Base-by-base conservation (phyloP, 2,113 vertebrate species). In the Aegotheles bennettii region DNA sequence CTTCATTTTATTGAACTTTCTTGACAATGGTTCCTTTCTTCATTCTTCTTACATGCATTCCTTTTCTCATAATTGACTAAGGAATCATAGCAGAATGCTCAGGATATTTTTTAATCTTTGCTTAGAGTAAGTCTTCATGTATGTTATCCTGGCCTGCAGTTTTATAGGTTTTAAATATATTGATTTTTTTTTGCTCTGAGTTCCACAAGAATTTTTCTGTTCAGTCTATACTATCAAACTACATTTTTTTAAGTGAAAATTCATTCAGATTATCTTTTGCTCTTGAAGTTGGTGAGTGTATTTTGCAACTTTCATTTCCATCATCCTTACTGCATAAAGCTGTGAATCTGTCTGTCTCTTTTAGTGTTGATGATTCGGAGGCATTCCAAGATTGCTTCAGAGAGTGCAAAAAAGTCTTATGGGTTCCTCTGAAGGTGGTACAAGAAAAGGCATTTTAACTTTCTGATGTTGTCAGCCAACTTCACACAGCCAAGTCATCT, bases 361-460 rank as follows among this genome's bases (percentile, higher is more conserved):
- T 89, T 35, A 64, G 26, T 81, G 8, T 17, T 86, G 73, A 59
- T 74, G 33, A 31, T 77, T 48, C 88, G 67, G 40, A 85, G 33
- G 26, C 14, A 43, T 92, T 89, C 64, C 89, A 94, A 42, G 8
- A 25, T 83, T 86, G 7, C 64, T 84, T 86, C 54, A 74, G 86
- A 73, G 61, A 69, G 35, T 96, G 73, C 89, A 83, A 95, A 56
- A 83, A 94, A 47, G 19, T 90, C 50, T 84, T 64, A 75, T 25
- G 35, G 29, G 26, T 77, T 96, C 38, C 73, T 95, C 86, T 95
- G 91, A 94, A 94, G 95, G 80, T 95, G 95, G 80, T 93, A 94
- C 92, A 90, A 81, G 75, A 63, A 78, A 81, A 89, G 71, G 43
- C 7, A 83, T 88, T 95, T 93, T 78, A 90, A 77, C 38, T 94